Evolutionary conservation across 1,140 invertebrate species (phyloP).

Genomic region (Trinorchestia longiramus): DNA sequence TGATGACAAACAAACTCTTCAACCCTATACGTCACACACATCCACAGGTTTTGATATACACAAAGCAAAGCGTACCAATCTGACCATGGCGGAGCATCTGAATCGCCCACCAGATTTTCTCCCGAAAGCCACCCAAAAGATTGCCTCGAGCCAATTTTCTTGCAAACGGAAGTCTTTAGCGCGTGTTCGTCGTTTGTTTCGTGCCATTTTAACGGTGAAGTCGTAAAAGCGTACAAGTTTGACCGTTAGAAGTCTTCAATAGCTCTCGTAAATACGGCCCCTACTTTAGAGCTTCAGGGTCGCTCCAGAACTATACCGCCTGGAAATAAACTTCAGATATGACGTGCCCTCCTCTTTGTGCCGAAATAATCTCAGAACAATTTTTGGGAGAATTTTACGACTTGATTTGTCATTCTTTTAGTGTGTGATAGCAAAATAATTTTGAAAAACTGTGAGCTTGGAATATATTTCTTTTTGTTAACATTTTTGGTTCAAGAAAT

Average conservation of each 20-base stretch:
- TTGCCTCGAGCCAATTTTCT: constrained; percentile 37
- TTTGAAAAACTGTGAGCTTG: not conserved
- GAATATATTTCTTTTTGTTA: not conserved
- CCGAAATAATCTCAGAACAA: not conserved
- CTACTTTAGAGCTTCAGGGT: constrained; percentile 18
- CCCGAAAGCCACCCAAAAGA: not conserved
- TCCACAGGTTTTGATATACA: not conserved
- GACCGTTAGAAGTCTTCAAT: constrained; percentile 46
- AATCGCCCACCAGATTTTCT: not conserved
- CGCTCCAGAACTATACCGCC: not conserved
- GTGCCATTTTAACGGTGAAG: constrained; percentile 27
- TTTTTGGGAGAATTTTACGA: not conserved
- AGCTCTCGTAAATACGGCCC: constrained; percentile 38
- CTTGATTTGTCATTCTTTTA: not conserved
- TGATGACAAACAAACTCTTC: not conserved
- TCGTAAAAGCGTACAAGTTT: constrained; percentile 45
- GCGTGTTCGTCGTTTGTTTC: constrained; percentile 43
- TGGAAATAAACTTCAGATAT: not conserved
- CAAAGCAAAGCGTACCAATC: not conserved
- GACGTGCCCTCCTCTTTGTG: not conserved
- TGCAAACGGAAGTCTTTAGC: constrained; percentile 51
- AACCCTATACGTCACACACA: not conserved
- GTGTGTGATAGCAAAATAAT: not conserved
- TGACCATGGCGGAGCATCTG: not conserved
- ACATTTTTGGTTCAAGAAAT: not conserved